These are phyloP conservation scores for Beris chalybata DNA, from an alignment of 2,888 invertebrate species.

Conservation along the genomic window DNA sequence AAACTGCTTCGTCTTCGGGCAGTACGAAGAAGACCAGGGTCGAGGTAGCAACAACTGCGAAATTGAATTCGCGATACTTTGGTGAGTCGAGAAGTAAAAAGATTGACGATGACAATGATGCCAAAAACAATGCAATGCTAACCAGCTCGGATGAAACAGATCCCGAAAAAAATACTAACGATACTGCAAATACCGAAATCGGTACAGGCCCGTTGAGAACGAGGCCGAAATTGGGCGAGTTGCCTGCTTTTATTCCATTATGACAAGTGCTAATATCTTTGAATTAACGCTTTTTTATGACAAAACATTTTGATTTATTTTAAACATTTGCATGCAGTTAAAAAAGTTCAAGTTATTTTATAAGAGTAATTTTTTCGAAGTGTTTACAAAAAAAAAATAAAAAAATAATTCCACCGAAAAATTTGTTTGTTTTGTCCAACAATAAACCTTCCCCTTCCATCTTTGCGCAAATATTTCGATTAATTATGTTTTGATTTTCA, in stretches of 20 bases:
- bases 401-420: no score
- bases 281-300: no score
- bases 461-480: no score
- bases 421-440: no score
- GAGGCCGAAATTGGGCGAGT: slow-evolving; percentile 50
- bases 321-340: no score
- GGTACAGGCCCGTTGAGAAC: neutral
- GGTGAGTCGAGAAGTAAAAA: slow-evolving; percentile 38
- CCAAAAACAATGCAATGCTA: slow-evolving; percentile 1
- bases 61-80: slow-evolving; percentile 18
- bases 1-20: neutral
- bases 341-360: no score
- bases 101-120: slow-evolving; percentile 40
- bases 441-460: no score
- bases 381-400: no score
- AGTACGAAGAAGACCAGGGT: slow-evolving; percentile 1
- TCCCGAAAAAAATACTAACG: slow-evolving; percentile 29
- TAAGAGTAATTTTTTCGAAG: no score
- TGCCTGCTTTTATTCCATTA: slow-evolving; percentile 54
- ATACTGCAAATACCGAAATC: slow-evolving; percentile 28
- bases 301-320: no score
- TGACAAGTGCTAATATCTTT: slow-evolving; percentile 31
- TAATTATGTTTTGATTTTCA: no score
- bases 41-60: neutral
- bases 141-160: neutral